Evolutionary conservation across 2,888 invertebrate species (phyloP), one percentile per base, ranked within the genome.

Genomic region (Caenorhabditis plicata): DNA sequence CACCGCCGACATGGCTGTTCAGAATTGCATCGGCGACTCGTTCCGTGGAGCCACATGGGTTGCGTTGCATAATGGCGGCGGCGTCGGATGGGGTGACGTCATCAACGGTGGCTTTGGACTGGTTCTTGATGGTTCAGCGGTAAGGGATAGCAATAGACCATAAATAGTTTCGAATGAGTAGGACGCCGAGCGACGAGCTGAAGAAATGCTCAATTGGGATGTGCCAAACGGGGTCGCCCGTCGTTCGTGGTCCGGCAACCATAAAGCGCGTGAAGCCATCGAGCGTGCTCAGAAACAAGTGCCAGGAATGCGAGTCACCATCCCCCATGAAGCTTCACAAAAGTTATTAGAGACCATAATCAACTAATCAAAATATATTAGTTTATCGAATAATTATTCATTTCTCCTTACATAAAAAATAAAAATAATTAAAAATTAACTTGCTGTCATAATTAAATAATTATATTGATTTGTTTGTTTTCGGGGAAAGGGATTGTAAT

Each of bases 41-140:
- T 85, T 86, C 71, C 81, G 87, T 32, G 87, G 87, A 4, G 87
- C 87, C 19, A 87, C 86, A 2, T 87, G 87, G 87, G 85, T 87
- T 9, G 83, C 86, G 3, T 61, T 81, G 17, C 81, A 81, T 65
- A 81, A 81, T 52, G 81, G 81, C 11, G 81, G 81, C 23, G 81
- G 81, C 19, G 80, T 81, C 19, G 81, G 81, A 54, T 84, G 86
- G 86, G 86, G 87, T n/a, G 86, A 87, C 77, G 87, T 85, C 3
- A 85, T 86, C 13, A 87, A 87, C 75, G 87, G 87, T 13, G 87
- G 87, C 13, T 87, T 87, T 78, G 87, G 87, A 7, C 77, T 87
- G 46, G 81, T 87, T 1, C 79, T 87, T 26, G 86, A 87, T 77
- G 87, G 87, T 17, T 40, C 66, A 5, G 56, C 82, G 81, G n/a